Percentiles rank a stretch among this genome's conserved stretches.
phyloP scores from a whole-genome alignment of 2,113 vertebrate genomes.

The Motacilla tschutschensis region DNA sequence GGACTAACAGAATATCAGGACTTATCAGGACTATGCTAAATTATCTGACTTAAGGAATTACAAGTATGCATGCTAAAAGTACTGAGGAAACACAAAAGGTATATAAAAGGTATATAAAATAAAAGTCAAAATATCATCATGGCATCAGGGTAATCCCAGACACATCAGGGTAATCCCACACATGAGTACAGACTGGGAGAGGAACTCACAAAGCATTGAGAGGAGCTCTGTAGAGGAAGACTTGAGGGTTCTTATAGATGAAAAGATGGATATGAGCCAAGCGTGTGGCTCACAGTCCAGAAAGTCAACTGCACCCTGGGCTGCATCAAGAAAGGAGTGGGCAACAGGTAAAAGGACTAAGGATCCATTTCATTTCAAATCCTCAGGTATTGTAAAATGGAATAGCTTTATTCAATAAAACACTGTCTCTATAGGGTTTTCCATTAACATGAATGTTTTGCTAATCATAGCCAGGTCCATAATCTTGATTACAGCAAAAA shows the following conservation, averaged over 20 bases:
- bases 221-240: neutral
- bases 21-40: neutral
- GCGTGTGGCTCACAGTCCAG: neutral
- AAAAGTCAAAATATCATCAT: neutral
- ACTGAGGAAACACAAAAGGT: neutral
- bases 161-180: neutral
- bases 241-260: fast-evolving
- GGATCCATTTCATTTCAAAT: neutral
- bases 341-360: neutral
- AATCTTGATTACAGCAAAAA: neutral
- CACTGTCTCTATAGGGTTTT: neutral
- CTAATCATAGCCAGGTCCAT: neutral
- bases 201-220: neutral
- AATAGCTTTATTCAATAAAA: neutral
- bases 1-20: neutral
- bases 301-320: neutral
- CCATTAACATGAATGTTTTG: neutral
- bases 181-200: neutral
- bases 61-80: neutral
- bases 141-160: neutral
- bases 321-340: neutral
- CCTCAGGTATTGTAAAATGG: neutral
- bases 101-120: neutral
- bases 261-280: neutral
- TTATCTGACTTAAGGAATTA: neutral